Conservation (phyloP, 1,140 invertebrate species). For the Drosophila subobscura region DNA sequence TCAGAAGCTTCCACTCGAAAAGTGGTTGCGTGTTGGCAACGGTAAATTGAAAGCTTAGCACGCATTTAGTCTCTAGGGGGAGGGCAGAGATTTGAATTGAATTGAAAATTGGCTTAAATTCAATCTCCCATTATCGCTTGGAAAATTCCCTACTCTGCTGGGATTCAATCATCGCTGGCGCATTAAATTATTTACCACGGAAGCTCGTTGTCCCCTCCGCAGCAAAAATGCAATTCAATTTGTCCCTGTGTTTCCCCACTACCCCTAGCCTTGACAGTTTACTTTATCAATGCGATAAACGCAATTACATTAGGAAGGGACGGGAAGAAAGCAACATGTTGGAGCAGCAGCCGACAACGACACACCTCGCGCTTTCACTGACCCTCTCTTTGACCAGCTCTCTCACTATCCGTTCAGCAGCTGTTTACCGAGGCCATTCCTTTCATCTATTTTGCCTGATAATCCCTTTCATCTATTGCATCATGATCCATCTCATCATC, state of each 20-base stretch:
- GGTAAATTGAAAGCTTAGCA: slow-evolving; percentile 44
- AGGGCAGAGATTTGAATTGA: neutral
- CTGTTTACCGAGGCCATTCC: slow-evolving; percentile 12
- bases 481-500: slow-evolving; percentile 21
- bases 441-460: neutral
- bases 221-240: slow-evolving; percentile 24
- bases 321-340: neutral
- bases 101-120: slow-evolving; percentile 28
- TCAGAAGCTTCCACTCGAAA: slow-evolving; percentile 4
- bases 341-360: slow-evolving; percentile 11
- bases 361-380: slow-evolving; percentile 1
- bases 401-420: slow-evolving; percentile 11
- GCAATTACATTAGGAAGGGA: slow-evolving; percentile 40
- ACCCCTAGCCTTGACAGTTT: neutral
- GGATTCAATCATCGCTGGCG: slow-evolving; percentile 25
- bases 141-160: slow-evolving; percentile 2
- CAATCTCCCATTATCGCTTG: slow-evolving; percentile 25
- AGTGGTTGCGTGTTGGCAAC: slow-evolving; percentile 14
- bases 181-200: slow-evolving; percentile 48
- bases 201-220: neutral
- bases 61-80: slow-evolving; percentile 27
- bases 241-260: neutral
- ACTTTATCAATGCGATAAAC: neutral
- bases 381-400: slow-evolving; percentile 16
- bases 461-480: slow-evolving; percentile 22